Base-by-base conservation (phyloP, 1,140 invertebrate species). In the Homarus americanus region DNA sequence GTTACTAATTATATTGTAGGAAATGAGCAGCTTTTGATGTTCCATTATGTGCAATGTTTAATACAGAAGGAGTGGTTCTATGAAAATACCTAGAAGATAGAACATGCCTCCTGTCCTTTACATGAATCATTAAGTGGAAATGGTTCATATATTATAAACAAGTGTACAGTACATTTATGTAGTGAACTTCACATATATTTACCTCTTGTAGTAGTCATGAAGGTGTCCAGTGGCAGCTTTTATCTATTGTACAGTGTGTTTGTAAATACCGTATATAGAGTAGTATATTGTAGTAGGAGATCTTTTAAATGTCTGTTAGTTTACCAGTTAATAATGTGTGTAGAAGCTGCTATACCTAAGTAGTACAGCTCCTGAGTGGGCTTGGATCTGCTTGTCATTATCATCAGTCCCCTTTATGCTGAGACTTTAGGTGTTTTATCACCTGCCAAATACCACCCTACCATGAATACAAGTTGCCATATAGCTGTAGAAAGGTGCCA, bases 221-320 rank as follows among this genome's bases (percentile, higher is more conserved):
- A 63, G 53, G 20, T 63, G 53, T 63, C 20, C 53, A 63, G 53
- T 63, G 53, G 53, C 53, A 63, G 53, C 53, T 63, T 63, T 63
- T 63, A 63, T 24, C 53, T 63, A 63, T 63, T 63, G 53, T 63
- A 63, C 53, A 63, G 53, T 63, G 53, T 63, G 20, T 63, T 63
- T 63, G 53, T 63, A 63, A 63, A 63, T 63, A 63, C 53, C 53
- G 53, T 63, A 63, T 63, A 63, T 63, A 63, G 20, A 63, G 53
- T 63, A 24, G 53, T 15, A 63, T 63, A 63, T 17, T 10, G 53
- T 63, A 63, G 44, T 49, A 49, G 53, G 9, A 63, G 20, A 63
- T 63, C 53, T 49, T 49, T 49, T 49, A n/a, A n/a, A n/a, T 7
- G 53, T 63, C 7, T 63, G 20, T 10, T 63, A 63, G 53, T 63